A percentile compares a stretch with the other conserved stretches of the same genome.
phyloP scores from a whole-genome alignment of 35 echinoderm and acorn worm species.

The Apostichopus parvimensis region DNA sequence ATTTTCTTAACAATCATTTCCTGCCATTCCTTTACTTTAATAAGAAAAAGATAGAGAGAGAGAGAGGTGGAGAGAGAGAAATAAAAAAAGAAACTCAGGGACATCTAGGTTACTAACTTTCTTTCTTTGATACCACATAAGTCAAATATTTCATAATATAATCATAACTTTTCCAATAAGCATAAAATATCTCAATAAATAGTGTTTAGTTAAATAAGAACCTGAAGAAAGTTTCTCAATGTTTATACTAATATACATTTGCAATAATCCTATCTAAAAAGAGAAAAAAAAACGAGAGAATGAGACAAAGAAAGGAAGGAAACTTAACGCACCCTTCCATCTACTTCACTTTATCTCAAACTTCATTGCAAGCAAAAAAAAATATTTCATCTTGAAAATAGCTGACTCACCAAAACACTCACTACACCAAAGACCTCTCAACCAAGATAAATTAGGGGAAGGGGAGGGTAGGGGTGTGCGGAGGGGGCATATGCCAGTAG shows the following conservation, averaged over 20 bases:
- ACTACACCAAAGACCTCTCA: too few relatives aligned
- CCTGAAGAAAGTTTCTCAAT: not conserved
- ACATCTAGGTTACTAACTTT: not conserved
- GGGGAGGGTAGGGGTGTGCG: not conserved
- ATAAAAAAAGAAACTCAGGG: too few relatives aligned
- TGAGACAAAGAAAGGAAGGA: too few relatives aligned
- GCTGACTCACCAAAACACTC: not conserved
- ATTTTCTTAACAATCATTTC: too few relatives aligned
- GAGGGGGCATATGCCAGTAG: not conserved
- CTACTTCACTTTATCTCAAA: not conserved
- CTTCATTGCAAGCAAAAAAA: not conserved
- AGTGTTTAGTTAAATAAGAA: slow-evolving; percentile 24
- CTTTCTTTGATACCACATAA: not conserved
- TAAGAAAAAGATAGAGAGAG: too few relatives aligned
- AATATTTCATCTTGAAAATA: not conserved
- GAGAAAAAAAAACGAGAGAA: not conserved
- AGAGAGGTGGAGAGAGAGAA: too few relatives aligned
- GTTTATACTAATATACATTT: not conserved
- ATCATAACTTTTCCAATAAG: not conserved
- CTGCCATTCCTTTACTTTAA: too few relatives aligned
- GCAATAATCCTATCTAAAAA: not conserved
- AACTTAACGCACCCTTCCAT: not conserved
- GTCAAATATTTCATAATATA: not conserved
- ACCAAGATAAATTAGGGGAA: not conserved
- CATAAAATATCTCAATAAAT: slow-evolving; percentile 33